Conservation (phyloP, 2,888 invertebrate genomes). For the Zaprionus bogoriensis region DNA sequence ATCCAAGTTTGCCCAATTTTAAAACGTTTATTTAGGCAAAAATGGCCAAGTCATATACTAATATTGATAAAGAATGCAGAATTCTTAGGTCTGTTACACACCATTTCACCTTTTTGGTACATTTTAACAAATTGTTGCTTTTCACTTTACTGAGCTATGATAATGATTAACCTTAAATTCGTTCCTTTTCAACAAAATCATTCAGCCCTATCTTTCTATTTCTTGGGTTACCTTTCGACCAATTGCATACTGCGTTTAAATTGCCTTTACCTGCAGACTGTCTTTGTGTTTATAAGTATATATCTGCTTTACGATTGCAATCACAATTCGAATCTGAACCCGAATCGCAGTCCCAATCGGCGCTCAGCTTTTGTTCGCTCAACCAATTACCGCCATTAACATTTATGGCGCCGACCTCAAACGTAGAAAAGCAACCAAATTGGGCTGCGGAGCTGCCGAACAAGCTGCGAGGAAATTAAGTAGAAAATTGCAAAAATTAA, state of each 20-base stretch:
- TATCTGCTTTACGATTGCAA: background rate
- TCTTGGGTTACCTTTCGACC: too few relatives aligned
- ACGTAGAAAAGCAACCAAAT: constrained; percentile 17
- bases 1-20: too few relatives aligned
- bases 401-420: constrained; percentile 63
- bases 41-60: too few relatives aligned
- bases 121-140: too few relatives aligned
- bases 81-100: too few relatives aligned
- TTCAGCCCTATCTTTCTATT: too few relatives aligned
- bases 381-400: constrained; percentile 65
- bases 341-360: background rate
- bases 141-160: too few relatives aligned
- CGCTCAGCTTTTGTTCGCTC: constrained; percentile 30
- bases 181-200: too few relatives aligned
- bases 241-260: background rate
- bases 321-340: constrained; percentile 27
- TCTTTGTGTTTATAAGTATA: constrained; percentile 31
- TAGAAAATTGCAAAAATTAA: constrained; percentile 77
- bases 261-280: background rate
- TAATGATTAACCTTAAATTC: too few relatives aligned
- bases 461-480: constrained; percentile 66
- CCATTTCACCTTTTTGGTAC: too few relatives aligned
- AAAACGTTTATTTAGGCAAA: too few relatives aligned
- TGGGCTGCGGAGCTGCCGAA: constrained; percentile 24
- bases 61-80: too few relatives aligned